Evolutionary conservation across 2,113 vertebrate genomes (phyloP).

Genomic region (Prunella fulvescens): DNA sequence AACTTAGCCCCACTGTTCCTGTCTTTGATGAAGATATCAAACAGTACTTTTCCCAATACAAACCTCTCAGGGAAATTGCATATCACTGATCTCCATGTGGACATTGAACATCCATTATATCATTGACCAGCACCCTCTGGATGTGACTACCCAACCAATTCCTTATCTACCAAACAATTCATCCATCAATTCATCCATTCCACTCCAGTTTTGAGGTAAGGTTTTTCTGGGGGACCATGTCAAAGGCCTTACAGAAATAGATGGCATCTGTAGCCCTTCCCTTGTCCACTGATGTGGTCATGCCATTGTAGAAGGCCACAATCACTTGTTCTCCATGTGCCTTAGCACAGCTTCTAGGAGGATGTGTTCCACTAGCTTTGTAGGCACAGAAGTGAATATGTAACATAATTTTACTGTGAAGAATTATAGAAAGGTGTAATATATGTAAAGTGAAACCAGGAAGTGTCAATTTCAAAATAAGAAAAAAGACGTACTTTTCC

Average conservation of each 20-base stretch:
- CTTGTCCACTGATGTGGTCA: not conserved
- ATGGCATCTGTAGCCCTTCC: not conserved
- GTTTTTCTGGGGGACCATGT: not conserved
- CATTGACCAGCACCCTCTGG: not conserved
- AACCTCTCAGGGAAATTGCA: not conserved
- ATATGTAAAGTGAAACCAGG: not conserved
- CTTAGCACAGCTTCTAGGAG: not conserved
- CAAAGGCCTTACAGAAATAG: not conserved
- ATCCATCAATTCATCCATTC: not conserved
- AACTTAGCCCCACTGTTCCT: not conserved
- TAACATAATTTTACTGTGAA: not conserved
- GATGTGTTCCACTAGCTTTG: not conserved
- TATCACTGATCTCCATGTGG: not conserved
- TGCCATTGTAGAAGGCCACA: too few relatives aligned
- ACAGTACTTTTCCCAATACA: too few relatives aligned
- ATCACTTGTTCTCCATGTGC: not conserved
- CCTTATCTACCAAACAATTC: too few relatives aligned
- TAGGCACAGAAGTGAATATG: not conserved
- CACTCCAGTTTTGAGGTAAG: not conserved
- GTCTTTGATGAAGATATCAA: not conserved
- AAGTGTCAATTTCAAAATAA: not conserved
- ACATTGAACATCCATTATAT: too few relatives aligned
- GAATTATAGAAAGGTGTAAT: not conserved
- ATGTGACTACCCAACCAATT: not conserved
- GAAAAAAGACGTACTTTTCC: not conserved